Conservation (phyloP, 2,888 invertebrate species). For the Drosophila incognita region DNA sequence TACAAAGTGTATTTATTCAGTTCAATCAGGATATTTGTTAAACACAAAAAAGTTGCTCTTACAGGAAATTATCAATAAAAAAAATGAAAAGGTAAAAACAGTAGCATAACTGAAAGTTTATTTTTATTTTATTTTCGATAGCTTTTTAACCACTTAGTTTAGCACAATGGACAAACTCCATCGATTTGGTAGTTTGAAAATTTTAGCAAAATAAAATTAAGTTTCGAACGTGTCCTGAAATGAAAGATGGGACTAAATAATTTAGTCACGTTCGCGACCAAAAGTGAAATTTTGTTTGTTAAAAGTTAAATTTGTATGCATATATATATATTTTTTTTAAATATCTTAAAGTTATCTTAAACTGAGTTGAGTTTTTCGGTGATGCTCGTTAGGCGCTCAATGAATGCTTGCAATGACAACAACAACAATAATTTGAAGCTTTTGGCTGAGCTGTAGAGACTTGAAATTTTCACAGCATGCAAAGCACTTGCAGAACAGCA, state of each 20-base stretch:
- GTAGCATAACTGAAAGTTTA: background rate
- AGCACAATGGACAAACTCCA: background rate
- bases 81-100: background rate
- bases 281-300: background rate
- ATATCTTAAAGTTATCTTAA: background rate
- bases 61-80: background rate
- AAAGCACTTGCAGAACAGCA: constrained; percentile 28
- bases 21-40: background rate
- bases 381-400: background rate
- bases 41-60: background rate
- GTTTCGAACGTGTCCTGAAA: background rate
- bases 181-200: background rate
- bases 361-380: background rate
- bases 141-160: background rate
- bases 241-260: background rate
- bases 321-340: background rate
- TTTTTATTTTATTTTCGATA: background rate
- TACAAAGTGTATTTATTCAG: background rate
- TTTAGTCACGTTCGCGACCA: background rate
- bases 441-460: constrained; percentile 16
- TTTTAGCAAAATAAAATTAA: background rate
- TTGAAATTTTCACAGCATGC: constrained; percentile 38
- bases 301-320: background rate
- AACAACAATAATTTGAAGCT: constrained; percentile 15
- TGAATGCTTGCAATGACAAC: background rate